Evolutionary conservation across 2,888 invertebrate genomes (phyloP).

Genomic region (Thelaira solivaga): DNA sequence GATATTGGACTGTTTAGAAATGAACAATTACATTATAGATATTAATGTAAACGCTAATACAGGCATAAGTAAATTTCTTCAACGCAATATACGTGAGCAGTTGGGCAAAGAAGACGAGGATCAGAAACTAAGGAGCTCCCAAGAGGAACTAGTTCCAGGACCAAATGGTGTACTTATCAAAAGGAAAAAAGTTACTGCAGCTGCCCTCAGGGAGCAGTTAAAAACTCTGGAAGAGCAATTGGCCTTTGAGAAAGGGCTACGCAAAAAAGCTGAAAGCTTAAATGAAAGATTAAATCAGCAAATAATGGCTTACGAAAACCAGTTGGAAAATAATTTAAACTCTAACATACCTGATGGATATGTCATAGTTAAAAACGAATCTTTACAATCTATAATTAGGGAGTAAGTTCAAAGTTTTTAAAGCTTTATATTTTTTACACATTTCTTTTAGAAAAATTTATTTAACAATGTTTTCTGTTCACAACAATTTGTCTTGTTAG

Average conservation of each 20-base stretch:
- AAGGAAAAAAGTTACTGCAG: constrained; percentile 68
- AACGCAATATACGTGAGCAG: constrained; percentile 78
- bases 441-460: background rate
- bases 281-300: constrained; percentile 81
- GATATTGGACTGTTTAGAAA: constrained; percentile 80
- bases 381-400: constrained; percentile 68
- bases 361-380: constrained; percentile 68
- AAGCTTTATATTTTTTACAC: background rate
- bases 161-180: constrained; percentile 65
- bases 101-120: constrained; percentile 76
- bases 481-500: constrained; percentile 47
- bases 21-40: constrained; percentile 83
- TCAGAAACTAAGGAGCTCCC: constrained; percentile 54
- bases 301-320: constrained; percentile 78
- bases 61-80: constrained; percentile 78
- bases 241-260: constrained; percentile 80
- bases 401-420: constrained; percentile 66
- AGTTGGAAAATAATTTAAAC: constrained; percentile 61
- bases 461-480: background rate
- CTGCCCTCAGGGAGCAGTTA: constrained; percentile 70
- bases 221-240: constrained; percentile 80
- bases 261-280: constrained; percentile 81
- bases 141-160: constrained; percentile 69
- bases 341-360: constrained; percentile 69
- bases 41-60: constrained; percentile 83